phyloP scores from a whole-genome alignment of 1,140 invertebrate species.

The Eulimnadia texana region DNA sequence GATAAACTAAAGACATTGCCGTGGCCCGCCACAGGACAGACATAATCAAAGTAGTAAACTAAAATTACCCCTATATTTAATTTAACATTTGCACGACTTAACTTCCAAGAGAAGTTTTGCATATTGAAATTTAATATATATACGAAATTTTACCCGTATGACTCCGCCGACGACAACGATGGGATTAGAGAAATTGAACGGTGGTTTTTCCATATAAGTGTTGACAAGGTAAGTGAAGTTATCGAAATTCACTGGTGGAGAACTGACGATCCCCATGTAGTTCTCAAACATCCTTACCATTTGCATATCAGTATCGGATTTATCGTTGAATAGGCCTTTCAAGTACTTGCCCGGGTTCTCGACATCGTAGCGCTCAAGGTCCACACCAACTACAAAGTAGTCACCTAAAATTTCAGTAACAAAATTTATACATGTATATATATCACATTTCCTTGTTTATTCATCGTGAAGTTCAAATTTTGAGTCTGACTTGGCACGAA shows the following conservation, averaged over 20 bases:
- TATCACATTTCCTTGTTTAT: not conserved
- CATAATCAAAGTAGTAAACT: too few relatives aligned
- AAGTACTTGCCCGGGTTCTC: conserved; percentile 58
- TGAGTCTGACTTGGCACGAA: too few relatives aligned
- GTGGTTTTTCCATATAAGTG: conserved; percentile 44
- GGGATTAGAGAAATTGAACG: conserved; percentile 73
- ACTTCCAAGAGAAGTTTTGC: too few relatives aligned
- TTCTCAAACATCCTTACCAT: conserved; percentile 45
- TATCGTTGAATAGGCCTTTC: conserved; percentile 48
- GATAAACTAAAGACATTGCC: too few relatives aligned
- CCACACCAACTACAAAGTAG: conserved; percentile 79
- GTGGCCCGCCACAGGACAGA: too few relatives aligned
- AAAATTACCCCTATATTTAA: too few relatives aligned
- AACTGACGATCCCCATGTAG: conserved; percentile 49
- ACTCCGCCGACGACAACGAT: conserved; percentile 47
- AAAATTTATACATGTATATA: conserved; percentile 15
- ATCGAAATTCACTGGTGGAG: conserved; percentile 38
- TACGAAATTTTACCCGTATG: conserved; percentile 42
- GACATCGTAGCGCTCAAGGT: conserved; percentile 69
- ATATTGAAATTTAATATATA: not conserved
- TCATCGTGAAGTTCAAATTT: too few relatives aligned
- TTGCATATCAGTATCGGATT: conserved; percentile 34
- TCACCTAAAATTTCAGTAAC: conserved; percentile 43
- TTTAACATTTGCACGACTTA: too few relatives aligned
- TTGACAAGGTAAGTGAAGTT: conserved; percentile 62